These are phyloP conservation scores for Cephus nigrinus DNA, from an alignment of 2,888 invertebrate species.

Conservation along the genomic window DNA sequence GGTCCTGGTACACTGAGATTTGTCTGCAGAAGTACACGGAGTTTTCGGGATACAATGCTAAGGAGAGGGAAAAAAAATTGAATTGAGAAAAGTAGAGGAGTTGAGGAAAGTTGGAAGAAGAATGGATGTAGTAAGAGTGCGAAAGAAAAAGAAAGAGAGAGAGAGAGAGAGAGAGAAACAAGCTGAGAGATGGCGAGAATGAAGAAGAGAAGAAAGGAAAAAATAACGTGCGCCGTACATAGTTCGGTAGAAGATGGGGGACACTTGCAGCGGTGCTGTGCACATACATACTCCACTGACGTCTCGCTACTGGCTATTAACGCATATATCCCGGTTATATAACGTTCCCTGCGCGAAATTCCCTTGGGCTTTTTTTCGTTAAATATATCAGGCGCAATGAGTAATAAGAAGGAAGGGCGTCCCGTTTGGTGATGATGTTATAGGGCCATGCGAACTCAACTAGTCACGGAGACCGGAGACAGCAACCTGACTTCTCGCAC, in stretches of 20 bases:
- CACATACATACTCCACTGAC: slow-evolving; percentile 33
- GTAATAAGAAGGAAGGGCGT: neutral
- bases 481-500: neutral
- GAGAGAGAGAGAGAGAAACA: neutral
- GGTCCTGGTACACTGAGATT: slow-evolving; percentile 3
- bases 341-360: slow-evolving; percentile 42
- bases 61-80: slow-evolving; percentile 6
- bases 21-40: slow-evolving; percentile 20
- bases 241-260: slow-evolving; percentile 2
- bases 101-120: slow-evolving; percentile 3
- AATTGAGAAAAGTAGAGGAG: slow-evolving; percentile 10
- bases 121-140: slow-evolving; percentile 19
- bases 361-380: slow-evolving; percentile 23
- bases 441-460: neutral
- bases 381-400: slow-evolving; percentile 9
- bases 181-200: slow-evolving; percentile 6
- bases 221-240: slow-evolving; percentile 5
- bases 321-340: slow-evolving; percentile 53
- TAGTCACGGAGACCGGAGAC: neutral
- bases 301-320: slow-evolving; percentile 45
- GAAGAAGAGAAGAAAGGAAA: neutral
- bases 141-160: neutral
- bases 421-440: neutral
- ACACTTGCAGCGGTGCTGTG: slow-evolving; percentile 13
- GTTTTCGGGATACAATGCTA: slow-evolving; percentile 25